Conservation (phyloP, 1,140 invertebrate species). For the Choristoneura fumiferana region DNA sequence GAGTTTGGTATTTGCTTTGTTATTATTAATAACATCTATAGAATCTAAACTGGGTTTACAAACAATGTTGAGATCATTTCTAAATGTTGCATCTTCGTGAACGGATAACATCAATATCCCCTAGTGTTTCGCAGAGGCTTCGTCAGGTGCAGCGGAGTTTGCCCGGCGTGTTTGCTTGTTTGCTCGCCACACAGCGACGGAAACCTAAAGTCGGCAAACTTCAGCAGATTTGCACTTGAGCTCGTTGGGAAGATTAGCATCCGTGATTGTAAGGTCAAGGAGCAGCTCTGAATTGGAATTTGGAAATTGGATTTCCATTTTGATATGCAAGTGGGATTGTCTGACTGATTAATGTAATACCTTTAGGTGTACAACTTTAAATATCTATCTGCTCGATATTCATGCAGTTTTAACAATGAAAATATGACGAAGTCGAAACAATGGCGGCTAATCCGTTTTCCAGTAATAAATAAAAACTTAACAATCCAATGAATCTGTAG, state of each 20-base stretch:
- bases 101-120: constrained; percentile 5
- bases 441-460: too few relatives aligned
- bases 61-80: too few relatives aligned
- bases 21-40: too few relatives aligned
- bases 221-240: constrained; percentile 37
- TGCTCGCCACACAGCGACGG: constrained; percentile 37
- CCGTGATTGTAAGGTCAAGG: constrained; percentile 40
- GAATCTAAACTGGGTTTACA: too few relatives aligned
- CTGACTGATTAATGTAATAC: constrained; percentile 8
- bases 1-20: too few relatives aligned
- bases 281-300: constrained; percentile 21
- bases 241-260: constrained; percentile 49
- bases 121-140: constrained; percentile 17
- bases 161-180: constrained; percentile 49
- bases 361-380: too few relatives aligned
- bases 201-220: constrained; percentile 53
- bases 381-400: too few relatives aligned
- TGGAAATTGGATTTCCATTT: constrained; percentile 20
- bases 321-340: background rate
- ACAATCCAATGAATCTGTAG: too few relatives aligned
- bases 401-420: too few relatives aligned
- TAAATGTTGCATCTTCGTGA: background rate
- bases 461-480: too few relatives aligned
- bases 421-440: too few relatives aligned
- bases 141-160: constrained; percentile 50